phyloP scores from a whole-genome alignment of 2,113 vertebrate species.

The Sterrhoptilus dennistouni region DNA sequence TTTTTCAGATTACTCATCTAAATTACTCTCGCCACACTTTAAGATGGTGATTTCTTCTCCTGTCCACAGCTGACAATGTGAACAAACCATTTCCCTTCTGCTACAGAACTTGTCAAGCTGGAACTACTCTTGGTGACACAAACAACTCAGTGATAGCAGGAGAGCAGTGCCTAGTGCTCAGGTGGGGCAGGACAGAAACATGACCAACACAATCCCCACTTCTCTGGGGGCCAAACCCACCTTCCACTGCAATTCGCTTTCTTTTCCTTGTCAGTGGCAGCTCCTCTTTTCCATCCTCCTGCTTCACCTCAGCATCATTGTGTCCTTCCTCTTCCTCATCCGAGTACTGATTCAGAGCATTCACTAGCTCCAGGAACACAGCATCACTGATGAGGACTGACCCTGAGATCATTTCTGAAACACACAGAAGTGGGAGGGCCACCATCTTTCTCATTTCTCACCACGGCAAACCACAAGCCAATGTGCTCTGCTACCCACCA shows the following conservation, averaged over 20 bases:
- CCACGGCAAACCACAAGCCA: not conserved
- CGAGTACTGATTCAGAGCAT: conserved; percentile 89
- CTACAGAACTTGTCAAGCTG: not conserved
- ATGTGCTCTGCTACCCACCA: not conserved
- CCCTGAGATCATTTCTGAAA: conserved; percentile 80
- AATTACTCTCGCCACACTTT: not conserved
- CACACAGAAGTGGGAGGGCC: not conserved
- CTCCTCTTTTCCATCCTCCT: conserved; percentile 78
- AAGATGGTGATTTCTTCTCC: not conserved
- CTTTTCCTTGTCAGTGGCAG: conserved; percentile 79
- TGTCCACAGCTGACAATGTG: not conserved
- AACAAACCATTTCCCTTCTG: not conserved
- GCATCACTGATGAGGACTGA: conserved; percentile 94
- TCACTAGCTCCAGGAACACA: conserved; percentile 94
- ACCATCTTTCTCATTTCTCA: accelerated
- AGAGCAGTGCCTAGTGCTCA: not conserved
- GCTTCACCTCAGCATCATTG: conserved; percentile 72
- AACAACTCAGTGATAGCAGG: not conserved
- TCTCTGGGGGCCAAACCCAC: conserved; percentile 27
- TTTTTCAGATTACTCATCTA: not conserved
- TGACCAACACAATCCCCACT: not conserved
- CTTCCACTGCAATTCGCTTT: conserved; percentile 73
- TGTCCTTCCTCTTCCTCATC: conserved; percentile 91
- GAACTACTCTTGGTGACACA: accelerated
- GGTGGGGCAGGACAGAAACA: not conserved